Percentiles rank a stretch among this genome's conserved stretches.
phyloP scores from a whole-genome alignment of 2,888 invertebrate species.

The Tenthredo mesomela region DNA sequence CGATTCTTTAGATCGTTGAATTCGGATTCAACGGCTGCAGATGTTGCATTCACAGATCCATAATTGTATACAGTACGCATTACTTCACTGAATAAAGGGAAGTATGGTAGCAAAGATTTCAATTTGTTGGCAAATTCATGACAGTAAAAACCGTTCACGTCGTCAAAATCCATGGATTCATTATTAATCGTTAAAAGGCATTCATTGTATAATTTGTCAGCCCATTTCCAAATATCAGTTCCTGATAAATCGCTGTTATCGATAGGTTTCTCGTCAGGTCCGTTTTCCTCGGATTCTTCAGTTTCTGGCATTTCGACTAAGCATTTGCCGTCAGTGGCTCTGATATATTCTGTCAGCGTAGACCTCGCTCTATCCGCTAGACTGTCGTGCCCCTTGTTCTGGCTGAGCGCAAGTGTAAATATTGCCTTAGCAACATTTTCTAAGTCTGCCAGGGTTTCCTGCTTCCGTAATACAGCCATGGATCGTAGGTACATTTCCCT shows the following conservation, averaged over 20 bases:
- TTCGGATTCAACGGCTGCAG: constrained; percentile 56
- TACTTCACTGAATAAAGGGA: constrained; percentile 50
- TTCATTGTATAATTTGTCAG: not conserved
- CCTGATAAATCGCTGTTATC: not conserved
- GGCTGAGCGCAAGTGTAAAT: not conserved
- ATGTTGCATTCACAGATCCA: constrained; percentile 48
- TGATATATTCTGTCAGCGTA: constrained; percentile 8
- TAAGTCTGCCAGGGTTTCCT: not conserved
- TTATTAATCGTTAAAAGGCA: not conserved
- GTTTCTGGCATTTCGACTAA: not conserved
- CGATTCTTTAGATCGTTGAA: constrained; percentile 56
- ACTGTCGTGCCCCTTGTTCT: not conserved
- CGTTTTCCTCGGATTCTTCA: not conserved
- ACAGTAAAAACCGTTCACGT: constrained; percentile 51
- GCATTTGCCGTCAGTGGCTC: not conserved
- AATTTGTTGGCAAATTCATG: constrained; percentile 47
- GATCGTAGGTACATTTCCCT: constrained; percentile 22
- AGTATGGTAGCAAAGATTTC: constrained; percentile 52
- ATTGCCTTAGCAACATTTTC: constrained; percentile 16
- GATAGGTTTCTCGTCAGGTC: not conserved
- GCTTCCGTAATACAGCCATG: too few species aligned
- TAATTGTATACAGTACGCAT: constrained; percentile 48
- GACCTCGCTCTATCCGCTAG: constrained; percentile 7
- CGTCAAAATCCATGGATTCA: constrained; percentile 4
- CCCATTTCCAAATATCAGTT: constrained; percentile 31